Conservation (phyloP, 2,113 vertebrate genomes). For the Hemiscyllium ocellatum region DNA sequence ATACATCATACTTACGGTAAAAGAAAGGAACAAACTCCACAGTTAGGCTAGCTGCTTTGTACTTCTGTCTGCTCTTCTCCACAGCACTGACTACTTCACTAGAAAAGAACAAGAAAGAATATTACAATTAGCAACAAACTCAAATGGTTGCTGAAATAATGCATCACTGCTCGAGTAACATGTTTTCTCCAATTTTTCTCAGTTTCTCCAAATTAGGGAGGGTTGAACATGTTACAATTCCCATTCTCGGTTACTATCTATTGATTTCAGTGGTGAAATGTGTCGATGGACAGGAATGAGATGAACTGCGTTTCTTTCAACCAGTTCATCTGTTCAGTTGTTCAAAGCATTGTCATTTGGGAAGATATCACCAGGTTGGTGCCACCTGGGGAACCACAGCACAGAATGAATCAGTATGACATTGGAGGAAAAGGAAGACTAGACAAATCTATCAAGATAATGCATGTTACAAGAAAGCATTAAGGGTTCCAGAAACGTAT, state of each 20-base stretch:
- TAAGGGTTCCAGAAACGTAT: not conserved
- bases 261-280: not conserved
- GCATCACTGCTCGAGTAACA: not conserved
- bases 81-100: slow-evolving; percentile 73
- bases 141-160: not conserved
- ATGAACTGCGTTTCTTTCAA: not conserved
- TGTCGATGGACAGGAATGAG: not conserved
- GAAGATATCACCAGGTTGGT: not conserved
- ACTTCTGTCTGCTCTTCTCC: slow-evolving; percentile 92
- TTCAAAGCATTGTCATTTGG: not conserved
- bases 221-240: not conserved
- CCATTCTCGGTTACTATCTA: not conserved
- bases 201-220: not conserved
- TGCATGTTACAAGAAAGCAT: not conserved
- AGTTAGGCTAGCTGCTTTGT: slow-evolving; percentile 88
- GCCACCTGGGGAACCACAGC: not conserved
- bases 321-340: not conserved
- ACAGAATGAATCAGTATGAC: not conserved
- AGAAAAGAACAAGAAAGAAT: slow-evolving; percentile 36
- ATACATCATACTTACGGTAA: slow-evolving; percentile 77
- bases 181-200: not conserved
- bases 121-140: not conserved
- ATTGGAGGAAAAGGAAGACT: not conserved
- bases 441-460: not conserved
- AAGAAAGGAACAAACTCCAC: slow-evolving; percentile 98